Percentiles rank a stretch among this genome's conserved stretches.
phyloP scores from a whole-genome alignment of 2,888 invertebrate species.

The Encarsia formosa region DNA sequence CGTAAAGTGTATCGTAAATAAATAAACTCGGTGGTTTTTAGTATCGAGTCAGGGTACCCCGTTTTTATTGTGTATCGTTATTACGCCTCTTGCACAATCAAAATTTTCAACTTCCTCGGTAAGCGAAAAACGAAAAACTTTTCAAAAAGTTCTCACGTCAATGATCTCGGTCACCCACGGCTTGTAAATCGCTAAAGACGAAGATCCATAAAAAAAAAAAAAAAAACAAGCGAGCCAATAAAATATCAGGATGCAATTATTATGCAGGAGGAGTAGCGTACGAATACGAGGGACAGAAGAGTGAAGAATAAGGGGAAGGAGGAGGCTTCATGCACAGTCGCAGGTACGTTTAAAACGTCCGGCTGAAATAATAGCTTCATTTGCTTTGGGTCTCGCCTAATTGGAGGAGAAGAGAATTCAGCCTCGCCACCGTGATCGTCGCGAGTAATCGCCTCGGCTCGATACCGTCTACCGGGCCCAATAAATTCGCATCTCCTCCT shows the following conservation, averaged over 20 bases:
- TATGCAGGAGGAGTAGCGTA: neutral
- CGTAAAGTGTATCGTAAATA: too few relatives aligned
- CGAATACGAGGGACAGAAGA: constrained; percentile 5
- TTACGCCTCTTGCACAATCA: too few relatives aligned
- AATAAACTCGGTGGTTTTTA: too few relatives aligned
- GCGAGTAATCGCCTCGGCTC: constrained; percentile 23
- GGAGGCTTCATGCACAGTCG: too few relatives aligned
- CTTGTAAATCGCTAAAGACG: too few relatives aligned
- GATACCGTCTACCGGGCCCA: constrained; percentile 22
- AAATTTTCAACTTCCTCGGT: too few relatives aligned
- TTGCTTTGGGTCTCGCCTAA: constrained; percentile 24
- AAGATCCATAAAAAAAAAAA: too few relatives aligned
- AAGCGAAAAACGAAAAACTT: too few relatives aligned
- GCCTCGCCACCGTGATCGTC: constrained; percentile 11
- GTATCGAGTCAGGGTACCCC: too few relatives aligned
- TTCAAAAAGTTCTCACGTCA: too few relatives aligned
- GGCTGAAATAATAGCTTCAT: constrained; percentile 26
- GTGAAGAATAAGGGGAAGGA: neutral
- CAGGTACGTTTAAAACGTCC: neutral
- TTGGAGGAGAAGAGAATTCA: constrained; percentile 15
- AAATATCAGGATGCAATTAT: constrained; percentile 6
- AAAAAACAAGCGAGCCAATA: constrained; percentile 8
- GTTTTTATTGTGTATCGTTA: too few relatives aligned
- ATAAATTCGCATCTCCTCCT: constrained; percentile 11
- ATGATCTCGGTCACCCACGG: too few relatives aligned